Evolutionary conservation across 1,140 invertebrate genomes (phyloP).

Genomic region (Halyomorpha halys): DNA sequence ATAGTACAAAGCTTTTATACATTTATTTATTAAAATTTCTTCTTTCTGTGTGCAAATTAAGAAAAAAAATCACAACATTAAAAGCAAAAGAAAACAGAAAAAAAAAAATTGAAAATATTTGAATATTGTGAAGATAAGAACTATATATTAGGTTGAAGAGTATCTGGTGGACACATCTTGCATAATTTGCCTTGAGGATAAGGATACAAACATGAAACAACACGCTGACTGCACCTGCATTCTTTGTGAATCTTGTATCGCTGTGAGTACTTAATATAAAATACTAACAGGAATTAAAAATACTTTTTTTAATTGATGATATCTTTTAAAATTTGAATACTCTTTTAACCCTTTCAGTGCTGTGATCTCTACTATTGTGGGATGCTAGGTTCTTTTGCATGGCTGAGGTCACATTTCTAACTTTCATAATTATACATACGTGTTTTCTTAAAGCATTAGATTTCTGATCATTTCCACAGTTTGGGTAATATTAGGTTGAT

Average conservation of each 20-base stretch:
- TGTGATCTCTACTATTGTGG: no score
- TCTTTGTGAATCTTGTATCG: slow-evolving; percentile 49
- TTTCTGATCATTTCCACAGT: no score
- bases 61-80: slow-evolving; percentile 10
- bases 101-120: slow-evolving; percentile 9
- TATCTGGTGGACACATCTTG: slow-evolving; percentile 35
- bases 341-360: no score
- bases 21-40: slow-evolving; percentile 1
- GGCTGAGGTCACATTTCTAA: no score
- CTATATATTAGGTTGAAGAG: slow-evolving; percentile 19
- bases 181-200: slow-evolving; percentile 54
- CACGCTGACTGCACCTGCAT: slow-evolving; percentile 47
- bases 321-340: no score
- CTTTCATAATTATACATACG: no score
- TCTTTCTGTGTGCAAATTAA: background rate
- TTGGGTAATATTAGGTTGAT: no score
- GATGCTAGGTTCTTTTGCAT: no score
- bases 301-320: background rate
- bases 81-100: slow-evolving; percentile 5
- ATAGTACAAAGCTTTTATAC: background rate
- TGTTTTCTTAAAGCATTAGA: no score
- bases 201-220: slow-evolving; percentile 44
- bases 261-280: slow-evolving; percentile 38
- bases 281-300: background rate
- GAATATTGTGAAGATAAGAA: slow-evolving; percentile 16